A percentile compares a stretch with the other conserved stretches of the same genome.
phyloP scores from a whole-genome alignment of 2,113 vertebrate genomes.

The Typhlomys cinereus region DNA sequence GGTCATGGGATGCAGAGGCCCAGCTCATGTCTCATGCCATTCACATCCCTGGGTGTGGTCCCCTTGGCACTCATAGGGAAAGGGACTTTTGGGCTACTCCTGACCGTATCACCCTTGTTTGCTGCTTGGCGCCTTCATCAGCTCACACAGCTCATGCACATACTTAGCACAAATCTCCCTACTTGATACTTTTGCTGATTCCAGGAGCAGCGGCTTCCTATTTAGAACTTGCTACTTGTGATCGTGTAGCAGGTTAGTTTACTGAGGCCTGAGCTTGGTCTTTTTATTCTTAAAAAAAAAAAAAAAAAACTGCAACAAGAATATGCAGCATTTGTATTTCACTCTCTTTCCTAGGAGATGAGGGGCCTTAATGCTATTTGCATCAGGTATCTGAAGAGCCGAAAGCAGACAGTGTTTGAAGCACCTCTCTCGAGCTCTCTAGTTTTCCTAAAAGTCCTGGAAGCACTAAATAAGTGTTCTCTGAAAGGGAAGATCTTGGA shows the following conservation, averaged over 20 bases:
- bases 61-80: neutral
- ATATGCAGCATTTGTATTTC: neutral
- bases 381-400: neutral
- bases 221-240: neutral
- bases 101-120: neutral
- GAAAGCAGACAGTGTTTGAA: slow-evolving; percentile 36
- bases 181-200: neutral
- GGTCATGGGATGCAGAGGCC: neutral
- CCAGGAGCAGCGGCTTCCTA: neutral
- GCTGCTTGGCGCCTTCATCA: neutral
- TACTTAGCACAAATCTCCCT: too few species aligned
- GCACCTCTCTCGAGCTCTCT: neutral
- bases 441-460: slow-evolving; percentile 31
- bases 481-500: neutral
- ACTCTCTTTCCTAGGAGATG: slow-evolving; percentile 24
- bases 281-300: slow-evolving; percentile 48
- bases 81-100: neutral
- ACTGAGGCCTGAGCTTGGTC: neutral
- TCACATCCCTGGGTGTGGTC: neutral
- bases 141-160: neutral
- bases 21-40: neutral
- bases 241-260: neutral
- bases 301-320: neutral
- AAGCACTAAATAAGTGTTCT: slow-evolving; percentile 1
- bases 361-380: neutral